These are phyloP conservation scores for Corapipo altera DNA, from an alignment of 2,113 vertebrate species.

Conservation along the genomic window DNA sequence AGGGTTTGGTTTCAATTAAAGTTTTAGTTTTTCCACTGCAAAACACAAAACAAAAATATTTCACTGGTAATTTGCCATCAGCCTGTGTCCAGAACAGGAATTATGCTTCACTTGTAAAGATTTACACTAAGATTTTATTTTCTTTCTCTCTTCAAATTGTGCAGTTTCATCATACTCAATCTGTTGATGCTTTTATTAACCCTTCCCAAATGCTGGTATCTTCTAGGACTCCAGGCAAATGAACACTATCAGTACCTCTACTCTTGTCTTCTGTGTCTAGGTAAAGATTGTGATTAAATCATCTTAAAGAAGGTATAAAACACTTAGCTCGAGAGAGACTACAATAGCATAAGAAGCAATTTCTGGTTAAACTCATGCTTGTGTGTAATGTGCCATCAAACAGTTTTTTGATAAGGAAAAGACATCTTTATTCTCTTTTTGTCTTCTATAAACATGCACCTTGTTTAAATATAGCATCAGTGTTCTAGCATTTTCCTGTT, in stretches of 20 bases:
- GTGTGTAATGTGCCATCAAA: neutral
- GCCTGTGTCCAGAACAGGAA: neutral
- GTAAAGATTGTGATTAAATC: neutral
- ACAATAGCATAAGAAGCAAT: neutral
- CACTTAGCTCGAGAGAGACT: neutral
- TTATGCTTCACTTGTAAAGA: neutral
- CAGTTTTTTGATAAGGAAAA: neutral
- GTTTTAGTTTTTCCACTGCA: conserved; percentile 18
- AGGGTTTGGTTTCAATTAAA: neutral
- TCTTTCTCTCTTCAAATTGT: neutral
- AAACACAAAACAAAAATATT: conserved; percentile 15
- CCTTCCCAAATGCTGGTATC: neutral
- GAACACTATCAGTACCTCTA: neutral
- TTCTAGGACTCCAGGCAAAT: neutral
- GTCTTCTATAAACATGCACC: neutral
- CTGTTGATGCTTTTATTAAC: neutral
- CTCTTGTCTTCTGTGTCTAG: neutral
- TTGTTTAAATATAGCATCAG: neutral
- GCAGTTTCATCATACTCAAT: neutral
- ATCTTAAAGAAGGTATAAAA: neutral
- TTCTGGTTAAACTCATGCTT: conserved; percentile 1
- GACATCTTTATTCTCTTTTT: neutral
- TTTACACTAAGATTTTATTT: neutral
- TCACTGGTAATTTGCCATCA: neutral
- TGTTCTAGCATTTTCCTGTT: neutral